These are phyloP conservation scores for Porphyrio hochstetteri DNA, from an alignment of 2,113 vertebrate genomes.

Conservation along the genomic window DNA sequence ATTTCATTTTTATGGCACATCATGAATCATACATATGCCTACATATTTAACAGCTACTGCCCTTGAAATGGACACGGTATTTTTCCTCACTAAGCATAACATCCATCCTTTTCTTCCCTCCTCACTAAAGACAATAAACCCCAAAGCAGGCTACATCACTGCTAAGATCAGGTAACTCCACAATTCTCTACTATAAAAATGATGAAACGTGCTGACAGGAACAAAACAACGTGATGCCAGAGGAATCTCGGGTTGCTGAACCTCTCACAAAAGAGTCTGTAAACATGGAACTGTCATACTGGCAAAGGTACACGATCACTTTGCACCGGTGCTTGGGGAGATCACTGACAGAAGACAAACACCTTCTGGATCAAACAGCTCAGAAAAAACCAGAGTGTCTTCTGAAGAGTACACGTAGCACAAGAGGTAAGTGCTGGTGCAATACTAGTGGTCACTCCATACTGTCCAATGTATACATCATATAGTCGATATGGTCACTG, in stretches of 20 bases:
- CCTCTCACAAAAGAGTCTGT: not conserved
- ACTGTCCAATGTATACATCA: fast-evolving
- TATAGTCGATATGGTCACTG: fast-evolving
- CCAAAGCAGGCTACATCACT: not conserved
- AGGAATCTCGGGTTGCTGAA: not conserved
- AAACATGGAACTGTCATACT: not conserved
- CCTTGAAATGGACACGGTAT: not conserved
- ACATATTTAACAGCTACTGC: not conserved
- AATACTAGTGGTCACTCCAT: not conserved
- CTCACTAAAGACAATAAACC: not conserved
- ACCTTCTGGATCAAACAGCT: not conserved
- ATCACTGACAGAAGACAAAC: not conserved
- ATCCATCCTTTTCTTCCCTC: not conserved
- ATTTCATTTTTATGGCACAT: not conserved
- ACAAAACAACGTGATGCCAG: not conserved
- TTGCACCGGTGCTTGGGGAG: not conserved
- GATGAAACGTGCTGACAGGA: not conserved
- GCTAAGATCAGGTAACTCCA: not conserved
- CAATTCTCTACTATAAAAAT: not conserved
- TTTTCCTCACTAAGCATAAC: not conserved
- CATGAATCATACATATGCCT: not conserved
- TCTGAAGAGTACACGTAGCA: fast-evolving
- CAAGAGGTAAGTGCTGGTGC: not conserved
- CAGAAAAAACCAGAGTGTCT: not conserved
- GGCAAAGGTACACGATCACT: not conserved